A percentile compares a stretch with the other conserved stretches of the same genome.
Conservation (phyloP, 2,113 vertebrate species). For the Ciconia boyciana region DNA sequence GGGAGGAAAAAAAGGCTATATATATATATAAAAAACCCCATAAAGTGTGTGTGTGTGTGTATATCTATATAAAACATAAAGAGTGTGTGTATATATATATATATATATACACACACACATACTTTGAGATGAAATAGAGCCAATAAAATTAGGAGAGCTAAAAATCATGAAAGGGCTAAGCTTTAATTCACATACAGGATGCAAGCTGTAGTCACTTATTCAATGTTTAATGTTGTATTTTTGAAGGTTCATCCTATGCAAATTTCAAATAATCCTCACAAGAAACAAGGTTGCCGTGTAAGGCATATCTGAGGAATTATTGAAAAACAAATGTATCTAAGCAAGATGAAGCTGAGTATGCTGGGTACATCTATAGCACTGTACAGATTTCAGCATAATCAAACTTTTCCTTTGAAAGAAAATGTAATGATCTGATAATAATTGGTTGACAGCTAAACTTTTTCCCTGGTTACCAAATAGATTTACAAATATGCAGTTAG, state of each 20-base stretch:
- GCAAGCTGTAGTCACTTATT: neutral
- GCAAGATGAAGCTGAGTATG: neutral
- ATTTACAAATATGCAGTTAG: neutral
- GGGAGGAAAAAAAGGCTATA: neutral
- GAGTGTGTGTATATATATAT: too few species aligned
- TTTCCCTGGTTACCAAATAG: conserved; percentile 1
- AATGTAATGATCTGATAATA: neutral
- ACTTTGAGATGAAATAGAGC: neutral
- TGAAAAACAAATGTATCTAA: neutral
- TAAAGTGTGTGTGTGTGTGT: neutral
- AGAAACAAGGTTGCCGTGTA: conserved; percentile 8
- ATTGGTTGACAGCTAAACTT: neutral
- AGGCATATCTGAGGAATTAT: neutral
- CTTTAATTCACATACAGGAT: neutral
- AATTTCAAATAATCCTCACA: conserved; percentile 29
- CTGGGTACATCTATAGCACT: neutral
- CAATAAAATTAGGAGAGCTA: neutral
- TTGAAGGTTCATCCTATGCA: neutral
- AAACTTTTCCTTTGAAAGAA: conserved; percentile 25
- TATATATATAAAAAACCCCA: neutral
- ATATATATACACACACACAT: neutral
- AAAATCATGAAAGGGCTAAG: neutral
- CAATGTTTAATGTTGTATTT: neutral
- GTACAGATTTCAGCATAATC: neutral
- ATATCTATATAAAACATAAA: neutral